Base-by-base conservation (phyloP, 2,113 vertebrate genomes). In the Osmerus mordax region DNA sequence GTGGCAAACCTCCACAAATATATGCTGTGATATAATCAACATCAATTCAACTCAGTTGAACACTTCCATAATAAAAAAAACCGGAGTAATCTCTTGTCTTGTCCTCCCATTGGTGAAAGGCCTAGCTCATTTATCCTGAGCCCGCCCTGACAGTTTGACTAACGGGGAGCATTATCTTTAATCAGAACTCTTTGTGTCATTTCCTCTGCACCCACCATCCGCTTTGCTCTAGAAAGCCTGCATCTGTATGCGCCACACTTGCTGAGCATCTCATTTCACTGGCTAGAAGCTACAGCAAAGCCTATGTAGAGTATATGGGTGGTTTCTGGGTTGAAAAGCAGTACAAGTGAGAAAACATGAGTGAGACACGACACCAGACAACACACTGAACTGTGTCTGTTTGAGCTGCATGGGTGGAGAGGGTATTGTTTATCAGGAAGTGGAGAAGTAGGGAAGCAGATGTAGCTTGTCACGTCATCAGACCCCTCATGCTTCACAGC, bases 141-240 rank as follows among this genome's bases (percentile, higher is more conserved):
- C 70, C 76, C 54, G 65, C 67, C 73, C 81, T 71, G 77, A 84
- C 74, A 76, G 70, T 83, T 81, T 84, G 83, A 91, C 83, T 84
- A 86, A 87, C 80, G 79, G 83, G 75, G 74, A 70, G 70, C 83
- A 82, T 88, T 89, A 84, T 87, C 81, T 84, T 81, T 83, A 90
- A 91, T 92, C 90, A 91, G 81, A 90, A 88, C 54, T 83, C 87
- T 89, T 92, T 91, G 89, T 91, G 81, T 74, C 51, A 77, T 85
- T 91, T 91, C 89, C 85, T 83, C 80, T 72, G 78, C 77, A 68
- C 68, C 69, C 72, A 58, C 66, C 86, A 89, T 90, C 89, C 90
- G 85, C 77, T 55, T 47, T 47, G 41, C 41, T 47, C 41, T 47
- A 47, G 41, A 12, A 47, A 47, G 41, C 65, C 53, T 23, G 78